Conservation (phyloP, 2,888 invertebrate species). For the Unio delphinus region DNA sequence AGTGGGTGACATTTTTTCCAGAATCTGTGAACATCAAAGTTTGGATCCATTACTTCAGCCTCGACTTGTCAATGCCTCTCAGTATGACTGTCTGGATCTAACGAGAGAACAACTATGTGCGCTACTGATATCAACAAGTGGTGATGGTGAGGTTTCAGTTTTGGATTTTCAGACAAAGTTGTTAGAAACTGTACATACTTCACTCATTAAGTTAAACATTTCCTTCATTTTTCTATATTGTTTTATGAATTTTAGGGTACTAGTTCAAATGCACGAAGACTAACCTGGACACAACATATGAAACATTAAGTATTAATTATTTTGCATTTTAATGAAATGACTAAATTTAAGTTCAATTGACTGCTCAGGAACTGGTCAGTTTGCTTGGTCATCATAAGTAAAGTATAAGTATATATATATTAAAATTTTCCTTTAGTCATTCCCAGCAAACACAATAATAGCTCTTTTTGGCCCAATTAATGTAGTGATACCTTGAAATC, state of each 20-base stretch:
- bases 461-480: too few species aligned
- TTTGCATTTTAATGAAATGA: too few species aligned
- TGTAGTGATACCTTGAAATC: too few species aligned
- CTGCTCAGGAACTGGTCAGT: too few species aligned
- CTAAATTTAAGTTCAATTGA: too few species aligned
- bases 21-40: conserved; percentile 3
- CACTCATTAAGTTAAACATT: not conserved
- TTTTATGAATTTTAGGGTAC: not conserved
- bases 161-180: not conserved
- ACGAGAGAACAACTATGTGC: conserved; percentile 40
- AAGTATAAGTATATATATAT: too few species aligned
- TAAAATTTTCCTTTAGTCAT: too few species aligned
- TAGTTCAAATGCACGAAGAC: too few species aligned
- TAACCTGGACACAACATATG: too few species aligned
- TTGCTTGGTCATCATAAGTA: too few species aligned
- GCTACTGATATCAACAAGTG: conserved; percentile 55
- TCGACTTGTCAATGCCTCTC: conserved; percentile 43
- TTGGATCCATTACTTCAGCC: conserved; percentile 42
- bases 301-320: too few species aligned
- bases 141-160: conserved; percentile 44
- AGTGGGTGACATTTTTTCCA: not conserved
- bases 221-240: not conserved
- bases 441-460: too few species aligned
- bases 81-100: conserved; percentile 35
- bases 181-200: not conserved